Base-by-base conservation (phyloP, 2,888 invertebrate species). In the Rhodophaea formosa region DNA sequence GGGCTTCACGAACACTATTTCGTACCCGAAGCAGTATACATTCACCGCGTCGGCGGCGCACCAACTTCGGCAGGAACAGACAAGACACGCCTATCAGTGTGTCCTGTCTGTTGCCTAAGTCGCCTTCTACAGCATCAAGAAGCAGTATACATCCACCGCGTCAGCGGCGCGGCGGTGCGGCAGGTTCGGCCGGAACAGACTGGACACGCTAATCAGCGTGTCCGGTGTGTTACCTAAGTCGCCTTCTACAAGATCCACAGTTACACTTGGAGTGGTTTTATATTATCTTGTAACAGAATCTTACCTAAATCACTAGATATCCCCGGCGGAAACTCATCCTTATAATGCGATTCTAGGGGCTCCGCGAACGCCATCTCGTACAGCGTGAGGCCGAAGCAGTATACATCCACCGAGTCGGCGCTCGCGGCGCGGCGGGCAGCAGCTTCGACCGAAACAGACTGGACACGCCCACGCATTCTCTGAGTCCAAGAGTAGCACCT, bases 211-310 rank as follows among this genome's bases (percentile, higher is more conserved):
- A 45, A 97, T 79, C 30, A 97, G 83, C 53, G 94, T 93, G 84
- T 97, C 98, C 86, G n/a, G n/a, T n/a, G n/a, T n/a, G n/a, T n/a
- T n/a, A n/a, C 98, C 97, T 59, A 97, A 86, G 77, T 97, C 98
- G n/a, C n/a, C n/a, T n/a, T n/a, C n/a, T n/a, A n/a, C n/a, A n/a
- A n/a, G n/a, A n/a, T n/a, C n/a, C n/a, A n/a, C n/a, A n/a, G n/a
- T n/a, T n/a, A n/a, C n/a, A n/a, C n/a, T n/a, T n/a, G n/a, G n/a
- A n/a, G n/a, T n/a, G n/a, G n/a, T n/a, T n/a, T n/a, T n/a, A n/a
- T n/a, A n/a, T n/a, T n/a, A n/a, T n/a, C n/a, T n/a, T n/a, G 35
- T 35, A 62, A 16, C 32, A 44, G 23, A 17, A 45, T 16, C 92
- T 87, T 84, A 96, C 96, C 94, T 72, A 96, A 86, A 59, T 93